Base-by-base conservation (phyloP, 2,888 invertebrate species). In the Ischnura elegans region DNA sequence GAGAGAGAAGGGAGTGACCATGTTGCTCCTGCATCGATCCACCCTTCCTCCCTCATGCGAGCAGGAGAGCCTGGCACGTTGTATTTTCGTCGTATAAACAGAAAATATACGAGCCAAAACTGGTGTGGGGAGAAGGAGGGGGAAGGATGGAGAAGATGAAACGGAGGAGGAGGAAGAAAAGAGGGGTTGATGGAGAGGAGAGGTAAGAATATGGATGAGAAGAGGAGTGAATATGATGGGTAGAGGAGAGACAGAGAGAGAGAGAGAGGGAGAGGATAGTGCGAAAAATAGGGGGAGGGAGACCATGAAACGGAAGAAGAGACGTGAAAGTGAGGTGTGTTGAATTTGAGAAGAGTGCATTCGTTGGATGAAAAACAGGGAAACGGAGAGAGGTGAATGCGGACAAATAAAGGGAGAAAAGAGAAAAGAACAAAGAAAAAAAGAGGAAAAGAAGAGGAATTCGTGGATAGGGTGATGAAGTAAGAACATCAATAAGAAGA, bases 121-220 rank as follows among this genome's bases (percentile, higher is more conserved):
- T 16, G 29, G 76, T 10, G 19, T 10, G 51, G 8, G 51, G 76
- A 10, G 36, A 36, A 46, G 76, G 36, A 51, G 2, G 51, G 8
- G 51, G 76, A 10, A 76, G 76, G n/a, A 86, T 3, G 46, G 45
- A 43, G 86, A 86, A 86, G 46, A 86, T 46, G 43, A n/a, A 86
- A 86, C 43, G 43, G 86, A n/a, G n/a, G n/a, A n/a, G n/a, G n/a
- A n/a, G n/a, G 46, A 45, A 51, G 2, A 47, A 51, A 36, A 85
- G 86, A n/a, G 6, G 46, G 19, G 8, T 51, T 13, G 4, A 51
- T 2, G 51, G 13, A 51, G 51, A 51, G 2, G n/a, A n/a, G n/a
- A n/a, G 4, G 85, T 16, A 43, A n/a, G 13, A 10, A 25, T n/a
- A n/a, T 10, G 36, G 85, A n/a, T 42, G 85, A 85, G 85, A 43